Evolutionary conservation across 2,888 invertebrate genomes (phyloP).

Genomic region (Coleophora deauratella): DNA sequence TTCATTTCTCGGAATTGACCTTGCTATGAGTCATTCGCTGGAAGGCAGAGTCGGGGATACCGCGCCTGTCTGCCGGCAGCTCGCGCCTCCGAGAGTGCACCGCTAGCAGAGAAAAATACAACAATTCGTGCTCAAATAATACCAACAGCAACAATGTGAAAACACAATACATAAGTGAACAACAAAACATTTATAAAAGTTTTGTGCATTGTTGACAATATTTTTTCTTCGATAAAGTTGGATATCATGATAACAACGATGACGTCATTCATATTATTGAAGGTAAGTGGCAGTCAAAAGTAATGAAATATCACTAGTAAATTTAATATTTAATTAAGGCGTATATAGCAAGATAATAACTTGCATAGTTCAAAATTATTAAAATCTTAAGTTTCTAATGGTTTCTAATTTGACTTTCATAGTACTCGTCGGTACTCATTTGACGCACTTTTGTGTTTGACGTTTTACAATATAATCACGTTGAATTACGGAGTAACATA

Average conservation of each 20-base stretch:
- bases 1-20: slow-evolving; percentile 76
- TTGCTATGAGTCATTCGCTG: slow-evolving; percentile 75
- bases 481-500: slow-evolving; percentile 18
- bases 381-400: neutral
- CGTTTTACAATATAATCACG: slow-evolving; percentile 45
- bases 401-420: neutral
- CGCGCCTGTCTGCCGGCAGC: slow-evolving; percentile 73
- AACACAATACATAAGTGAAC: slow-evolving; percentile 33
- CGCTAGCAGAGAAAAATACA: slow-evolving; percentile 45
- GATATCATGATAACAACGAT: slow-evolving; percentile 73
- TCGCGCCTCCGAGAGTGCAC: slow-evolving; percentile 45
- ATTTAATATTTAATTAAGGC: too few species aligned
- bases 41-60: slow-evolving; percentile 75
- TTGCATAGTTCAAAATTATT: neutral
- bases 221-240: slow-evolving; percentile 55
- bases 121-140: slow-evolving; percentile 33
- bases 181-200: slow-evolving; percentile 26
- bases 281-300: slow-evolving; percentile 42
- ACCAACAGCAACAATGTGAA: slow-evolving; percentile 42
- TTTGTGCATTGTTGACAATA: slow-evolving; percentile 35
- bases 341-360: too few species aligned
- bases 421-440: neutral
- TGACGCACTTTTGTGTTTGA: slow-evolving; percentile 44
- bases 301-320: too few species aligned
- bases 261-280: slow-evolving; percentile 72